Evolutionary conservation across 1,140 invertebrate species (phyloP), one percentile per base, ranked within the genome.

Genomic region (Daktulosphaira vitifoliae): DNA sequence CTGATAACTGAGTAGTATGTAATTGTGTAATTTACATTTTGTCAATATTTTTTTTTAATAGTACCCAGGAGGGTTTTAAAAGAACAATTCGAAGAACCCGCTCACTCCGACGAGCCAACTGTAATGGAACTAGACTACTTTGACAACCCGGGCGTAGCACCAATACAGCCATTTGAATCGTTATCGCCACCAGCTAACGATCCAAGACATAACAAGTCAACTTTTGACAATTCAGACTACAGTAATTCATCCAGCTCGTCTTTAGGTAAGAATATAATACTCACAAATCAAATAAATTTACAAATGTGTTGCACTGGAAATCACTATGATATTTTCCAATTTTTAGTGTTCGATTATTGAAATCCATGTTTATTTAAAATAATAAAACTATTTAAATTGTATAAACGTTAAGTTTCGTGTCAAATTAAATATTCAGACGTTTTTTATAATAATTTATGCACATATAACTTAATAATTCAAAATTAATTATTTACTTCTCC

Each of bases 41-140:
- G 44, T 18, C 29, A 54, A 33, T 50, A 51, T 66, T 22, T 16
- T 18, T 46, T 62, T 59, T 44, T 68, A 65, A 33, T 75, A 92
- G 90, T 92, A 56, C 89, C 89, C 26, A 80, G 88, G 66, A 84
- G 84, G 74, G 88, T 93, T 29, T 75, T 94, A 7, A 86, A 84
- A 68, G 86, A 89, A 68, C 79, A 83, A 68, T 90, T 85, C 72
- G 85, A 89, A 71, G 83, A 83, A 25, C 77, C 81, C 26, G 73
- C 80, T n/a, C 85, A 88, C 73, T 75, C 80, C 8, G 89, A 91
- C 70, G 87, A 90, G 65, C 66, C 64, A 5, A 48, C 56, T 4
- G 56, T 33, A 16, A 71, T 76, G 66, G 77, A 81, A 62, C 68
- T 75, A 29, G 74, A 78, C 37, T 76, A 78, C 62, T 76, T 78